Percentiles rank a stretch among this genome's conserved stretches.
Conservation (phyloP, 2,888 invertebrate genomes). For the Callyntrura guangdongensis region DNA sequence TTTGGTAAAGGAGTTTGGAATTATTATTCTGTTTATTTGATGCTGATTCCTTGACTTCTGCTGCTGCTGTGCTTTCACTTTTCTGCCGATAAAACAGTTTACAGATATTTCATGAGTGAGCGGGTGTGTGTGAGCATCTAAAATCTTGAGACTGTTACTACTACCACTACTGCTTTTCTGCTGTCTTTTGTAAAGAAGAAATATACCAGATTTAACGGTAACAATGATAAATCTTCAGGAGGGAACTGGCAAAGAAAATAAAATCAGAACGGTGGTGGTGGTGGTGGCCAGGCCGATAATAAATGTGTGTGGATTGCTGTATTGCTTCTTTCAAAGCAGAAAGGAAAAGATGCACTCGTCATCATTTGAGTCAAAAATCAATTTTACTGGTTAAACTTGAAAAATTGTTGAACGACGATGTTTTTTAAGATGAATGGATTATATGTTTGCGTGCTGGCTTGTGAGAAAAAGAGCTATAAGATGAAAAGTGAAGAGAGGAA, state of each 20-base stretch:
- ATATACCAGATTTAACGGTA: conserved; percentile 52
- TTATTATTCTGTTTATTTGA: neutral
- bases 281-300: neutral
- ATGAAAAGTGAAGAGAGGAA: too few species aligned
- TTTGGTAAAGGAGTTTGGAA: neutral
- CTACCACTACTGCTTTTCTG: too few species aligned
- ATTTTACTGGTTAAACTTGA: conserved; percentile 67
- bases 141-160: too few species aligned
- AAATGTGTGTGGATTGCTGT: too few species aligned
- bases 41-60: too few species aligned
- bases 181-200: neutral
- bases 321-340: too few species aligned
- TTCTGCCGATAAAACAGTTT: conserved; percentile 27
- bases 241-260: too few species aligned
- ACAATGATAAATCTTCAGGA: conserved; percentile 53
- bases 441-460: neutral
- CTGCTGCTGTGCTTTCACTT: conserved; percentile 37
- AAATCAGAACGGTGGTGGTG: too few species aligned
- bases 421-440: conserved; percentile 33
- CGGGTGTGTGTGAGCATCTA: too few species aligned
- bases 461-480: neutral
- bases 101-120: neutral
- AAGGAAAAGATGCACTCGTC: conserved; percentile 48
- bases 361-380: conserved; percentile 63
- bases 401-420: conserved; percentile 35